Evolutionary conservation across 92 coral and sea anemone species (phyloP), one percentile per base, ranked within the genome.

Genomic region (Porites rus): DNA sequence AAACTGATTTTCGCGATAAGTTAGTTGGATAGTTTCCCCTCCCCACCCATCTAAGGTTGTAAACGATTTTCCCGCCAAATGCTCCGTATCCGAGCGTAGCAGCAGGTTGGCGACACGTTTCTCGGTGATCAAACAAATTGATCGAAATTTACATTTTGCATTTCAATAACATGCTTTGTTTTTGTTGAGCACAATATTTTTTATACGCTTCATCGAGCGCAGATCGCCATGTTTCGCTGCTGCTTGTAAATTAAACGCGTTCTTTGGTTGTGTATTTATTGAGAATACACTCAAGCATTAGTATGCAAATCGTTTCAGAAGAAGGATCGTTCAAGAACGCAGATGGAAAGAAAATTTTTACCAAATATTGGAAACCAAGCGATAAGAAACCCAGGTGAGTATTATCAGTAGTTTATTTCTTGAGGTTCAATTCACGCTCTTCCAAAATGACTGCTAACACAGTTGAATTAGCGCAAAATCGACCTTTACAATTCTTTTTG

Each of bases 271-370:
- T 28, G 46, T 10, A 51, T 79, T 20, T 79, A 63, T 50, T 21
- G 17, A 13, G 21, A n/a, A 2, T 14, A 0, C 7, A 7, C 1
- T n/a, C 9, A 28, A 16, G 10, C 24, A 16, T 63, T 65, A 72
- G 43, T 17, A 31, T 2, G 14, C 2, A 38, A 24, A n/a, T 75
- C 50, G 13, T 46, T 53, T 52, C 77, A 4, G 84, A 76, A 43
- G 90, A 91, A 75, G 87, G 79, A 8, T 78, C 89, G 24, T 88
- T 91, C 60, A 78, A 63, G 62, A 91, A 91, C 59, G 83, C 70
- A 21, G 87, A 80, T 56, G 92, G 94, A 0, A 43, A 52, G 50
- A 82, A 72, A 53, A 72, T 91, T 70, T 91, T 84, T 71, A 84
- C 92, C 6, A 91, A 89, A 80, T 83, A 78, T 24, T 91, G 94